Evolutionary conservation across 2,797 vertebrate genomes (phyloP).

Genomic region (Catostomus latipinnis): DNA sequence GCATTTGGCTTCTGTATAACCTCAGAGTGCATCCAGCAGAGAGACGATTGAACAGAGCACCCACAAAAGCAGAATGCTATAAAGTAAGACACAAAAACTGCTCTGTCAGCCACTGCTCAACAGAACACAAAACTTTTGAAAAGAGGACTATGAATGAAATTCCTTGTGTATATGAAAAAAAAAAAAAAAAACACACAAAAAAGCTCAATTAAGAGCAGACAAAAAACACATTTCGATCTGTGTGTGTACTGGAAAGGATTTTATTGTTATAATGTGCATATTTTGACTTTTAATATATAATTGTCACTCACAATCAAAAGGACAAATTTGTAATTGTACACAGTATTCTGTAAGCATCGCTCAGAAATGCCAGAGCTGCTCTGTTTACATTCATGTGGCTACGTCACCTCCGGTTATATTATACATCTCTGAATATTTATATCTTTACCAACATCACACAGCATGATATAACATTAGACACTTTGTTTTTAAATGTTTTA

Average conservation of each 20-base stretch:
- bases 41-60: not conserved
- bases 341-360: conserved; percentile 80
- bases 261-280: conserved; percentile 88
- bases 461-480: conserved; percentile 80
- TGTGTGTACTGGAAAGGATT: conserved; percentile 79
- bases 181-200: conserved; percentile 29
- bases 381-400: conserved; percentile 68
- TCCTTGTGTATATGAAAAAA: not conserved
- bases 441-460: conserved; percentile 85
- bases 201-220: conserved; percentile 31
- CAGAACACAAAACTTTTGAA: conserved; percentile 18
- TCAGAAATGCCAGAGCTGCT: conserved; percentile 69
- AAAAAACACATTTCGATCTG: conserved; percentile 28
- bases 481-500: conserved; percentile 82
- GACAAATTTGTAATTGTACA: conserved; percentile 77
- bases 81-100: conserved; percentile 25
- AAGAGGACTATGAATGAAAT: not conserved
- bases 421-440: conserved; percentile 70
- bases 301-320: conserved; percentile 83
- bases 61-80: conserved; percentile 29
- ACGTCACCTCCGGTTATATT: conserved; percentile 70
- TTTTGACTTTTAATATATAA: conserved; percentile 79
- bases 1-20: not conserved
- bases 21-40: not conserved
- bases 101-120: conserved; percentile 21